Evolutionary conservation across 2,888 invertebrate genomes (phyloP).

Genomic region (Cabera pusaria): DNA sequence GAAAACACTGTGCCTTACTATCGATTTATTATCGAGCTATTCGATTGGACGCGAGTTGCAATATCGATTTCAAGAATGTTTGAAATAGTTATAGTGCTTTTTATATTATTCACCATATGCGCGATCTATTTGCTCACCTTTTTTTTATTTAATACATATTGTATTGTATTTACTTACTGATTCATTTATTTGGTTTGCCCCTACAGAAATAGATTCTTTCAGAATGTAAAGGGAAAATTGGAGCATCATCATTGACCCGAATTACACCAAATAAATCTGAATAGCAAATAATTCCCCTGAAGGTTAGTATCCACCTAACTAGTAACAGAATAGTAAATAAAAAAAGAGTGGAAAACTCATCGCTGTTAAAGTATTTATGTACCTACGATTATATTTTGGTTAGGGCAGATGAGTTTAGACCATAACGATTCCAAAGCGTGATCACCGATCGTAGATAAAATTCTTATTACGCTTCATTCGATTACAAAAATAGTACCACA

Average conservation of each 20-base stretch:
- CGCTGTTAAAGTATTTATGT: too few species aligned
- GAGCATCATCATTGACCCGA: constrained; percentile 20
- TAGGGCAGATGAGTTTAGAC: constrained; percentile 16
- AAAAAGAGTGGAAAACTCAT: background rate
- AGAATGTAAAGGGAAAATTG: constrained; percentile 10
- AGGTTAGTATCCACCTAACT: constrained; percentile 3
- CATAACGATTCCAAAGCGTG: constrained; percentile 24
- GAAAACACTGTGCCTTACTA: constrained; percentile 39
- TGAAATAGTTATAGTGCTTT: too few species aligned
- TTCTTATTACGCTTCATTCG: constrained; percentile 13
- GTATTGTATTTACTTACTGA: too few species aligned
- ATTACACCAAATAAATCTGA: constrained; percentile 16
- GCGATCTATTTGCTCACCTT: too few species aligned
- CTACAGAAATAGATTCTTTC: constrained; percentile 13
- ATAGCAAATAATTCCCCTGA: constrained; percentile 24
- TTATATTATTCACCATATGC: too few species aligned
- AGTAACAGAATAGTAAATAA: background rate
- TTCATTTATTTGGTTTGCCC: too few species aligned
- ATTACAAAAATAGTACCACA: constrained; percentile 16
- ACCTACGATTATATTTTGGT: too few species aligned
- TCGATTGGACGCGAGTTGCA: constrained; percentile 2
- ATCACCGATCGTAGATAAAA: constrained; percentile 38
- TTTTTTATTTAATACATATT: too few species aligned
- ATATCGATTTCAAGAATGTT: background rate
- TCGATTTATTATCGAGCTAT: constrained; percentile 38